Evolutionary conservation across 2,113 vertebrate species (phyloP).

Genomic region (Erythrocercus mccallii): DNA sequence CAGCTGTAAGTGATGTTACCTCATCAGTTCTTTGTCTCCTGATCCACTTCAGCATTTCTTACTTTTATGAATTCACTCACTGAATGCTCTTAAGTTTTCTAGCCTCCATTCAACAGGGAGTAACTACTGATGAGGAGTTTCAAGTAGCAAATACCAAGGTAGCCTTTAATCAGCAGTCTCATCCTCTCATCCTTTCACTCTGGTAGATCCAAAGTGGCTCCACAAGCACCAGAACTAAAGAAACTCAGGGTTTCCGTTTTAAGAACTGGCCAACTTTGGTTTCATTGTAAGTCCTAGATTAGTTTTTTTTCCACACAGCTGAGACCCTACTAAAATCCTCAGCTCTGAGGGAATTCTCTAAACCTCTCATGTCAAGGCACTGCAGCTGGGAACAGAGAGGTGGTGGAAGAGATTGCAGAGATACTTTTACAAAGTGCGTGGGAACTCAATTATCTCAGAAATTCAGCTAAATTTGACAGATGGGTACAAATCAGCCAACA

Average conservation of each 20-base stretch:
- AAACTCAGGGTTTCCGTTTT: background rate
- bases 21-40: background rate
- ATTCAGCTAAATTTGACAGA: background rate
- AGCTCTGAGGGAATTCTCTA: background rate
- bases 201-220: background rate
- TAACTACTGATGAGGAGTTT: background rate
- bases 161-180: background rate
- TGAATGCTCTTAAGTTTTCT: background rate
- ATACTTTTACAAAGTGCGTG: background rate
- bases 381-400: background rate
- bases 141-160: background rate
- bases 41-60: background rate
- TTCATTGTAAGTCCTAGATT: background rate
- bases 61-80: background rate
- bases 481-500: background rate
- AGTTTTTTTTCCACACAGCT: background rate
- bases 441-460: background rate
- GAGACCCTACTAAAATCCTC: background rate
- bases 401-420: background rate
- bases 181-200: background rate
- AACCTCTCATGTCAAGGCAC: background rate
- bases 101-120: background rate
- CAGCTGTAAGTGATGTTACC: background rate
- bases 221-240: background rate
- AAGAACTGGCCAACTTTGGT: background rate